These are phyloP conservation scores for Ylistrum balloti DNA, from an alignment of 1,140 invertebrate genomes.

Conservation along the genomic window DNA sequence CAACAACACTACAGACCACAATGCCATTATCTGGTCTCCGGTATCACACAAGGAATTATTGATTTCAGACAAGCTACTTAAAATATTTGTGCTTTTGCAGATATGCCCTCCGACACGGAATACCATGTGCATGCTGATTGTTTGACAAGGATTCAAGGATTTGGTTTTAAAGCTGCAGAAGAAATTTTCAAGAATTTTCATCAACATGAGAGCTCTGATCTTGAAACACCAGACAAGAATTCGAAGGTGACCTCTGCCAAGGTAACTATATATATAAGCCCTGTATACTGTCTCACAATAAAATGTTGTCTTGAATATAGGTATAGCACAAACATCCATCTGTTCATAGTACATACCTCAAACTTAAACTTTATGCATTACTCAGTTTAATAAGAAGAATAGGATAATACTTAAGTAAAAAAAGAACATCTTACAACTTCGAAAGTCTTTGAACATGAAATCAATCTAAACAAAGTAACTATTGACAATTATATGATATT, in stretches of 20 bases:
- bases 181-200: neutral
- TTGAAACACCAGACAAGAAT: neutral
- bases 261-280: neutral
- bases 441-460: too few species aligned
- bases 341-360: too few species aligned
- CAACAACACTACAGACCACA: neutral
- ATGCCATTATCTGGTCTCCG: neutral
- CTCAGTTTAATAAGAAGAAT: too few species aligned
- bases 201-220: neutral
- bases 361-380: too few species aligned
- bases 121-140: neutral
- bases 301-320: too few species aligned
- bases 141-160: neutral
- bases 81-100: neutral
- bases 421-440: too few species aligned
- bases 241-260: neutral
- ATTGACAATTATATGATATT: too few species aligned
- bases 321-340: too few species aligned
- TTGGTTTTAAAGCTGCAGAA: neutral
- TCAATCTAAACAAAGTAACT: too few species aligned
- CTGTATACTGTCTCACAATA: too few species aligned
- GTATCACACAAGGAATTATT: neutral
- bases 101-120: neutral
- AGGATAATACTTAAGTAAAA: too few species aligned
- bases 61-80: neutral